phyloP scores from a whole-genome alignment of 2,113 vertebrate genomes.

The Paradoxurus hermaphroditus region DNA sequence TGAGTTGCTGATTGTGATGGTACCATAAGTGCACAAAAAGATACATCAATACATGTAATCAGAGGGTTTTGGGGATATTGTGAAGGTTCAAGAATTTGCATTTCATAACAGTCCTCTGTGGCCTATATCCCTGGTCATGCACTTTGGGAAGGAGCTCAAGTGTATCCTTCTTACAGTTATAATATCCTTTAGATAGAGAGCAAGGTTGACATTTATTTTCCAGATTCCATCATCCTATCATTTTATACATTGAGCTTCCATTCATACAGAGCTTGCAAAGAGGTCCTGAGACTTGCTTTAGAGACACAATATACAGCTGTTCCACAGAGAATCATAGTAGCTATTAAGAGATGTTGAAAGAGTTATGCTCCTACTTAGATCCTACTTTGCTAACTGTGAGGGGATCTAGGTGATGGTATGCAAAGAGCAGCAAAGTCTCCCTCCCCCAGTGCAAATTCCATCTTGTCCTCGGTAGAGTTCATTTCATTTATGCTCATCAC shows the following conservation, averaged over 20 bases:
- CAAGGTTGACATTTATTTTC: slow-evolving; percentile 1
- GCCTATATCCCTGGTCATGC: not conserved
- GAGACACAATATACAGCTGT: not conserved
- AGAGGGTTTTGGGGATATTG: not conserved
- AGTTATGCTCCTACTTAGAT: not conserved
- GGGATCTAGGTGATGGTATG: not conserved
- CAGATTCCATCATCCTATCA: not conserved
- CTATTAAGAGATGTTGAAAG: not conserved
- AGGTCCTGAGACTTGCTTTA: not conserved
- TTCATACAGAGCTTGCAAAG: not conserved
- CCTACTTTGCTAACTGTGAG: not conserved
- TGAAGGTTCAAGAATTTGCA: not conserved
- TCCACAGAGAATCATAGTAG: not conserved
- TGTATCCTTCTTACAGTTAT: not conserved
- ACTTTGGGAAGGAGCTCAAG: not conserved
- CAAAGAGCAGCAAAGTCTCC: not conserved
- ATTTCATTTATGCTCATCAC: not conserved
- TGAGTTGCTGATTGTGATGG: not conserved
- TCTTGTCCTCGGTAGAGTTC: not conserved
- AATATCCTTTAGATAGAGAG: not conserved
- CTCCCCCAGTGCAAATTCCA: not conserved
- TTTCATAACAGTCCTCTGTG: not conserved
- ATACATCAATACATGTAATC: not conserved
- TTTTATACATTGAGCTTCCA: not conserved
- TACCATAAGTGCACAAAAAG: not conserved